These are phyloP conservation scores for Margarornis squamiger DNA, from an alignment of 2,797 vertebrate genomes.

Conservation along the genomic window DNA sequence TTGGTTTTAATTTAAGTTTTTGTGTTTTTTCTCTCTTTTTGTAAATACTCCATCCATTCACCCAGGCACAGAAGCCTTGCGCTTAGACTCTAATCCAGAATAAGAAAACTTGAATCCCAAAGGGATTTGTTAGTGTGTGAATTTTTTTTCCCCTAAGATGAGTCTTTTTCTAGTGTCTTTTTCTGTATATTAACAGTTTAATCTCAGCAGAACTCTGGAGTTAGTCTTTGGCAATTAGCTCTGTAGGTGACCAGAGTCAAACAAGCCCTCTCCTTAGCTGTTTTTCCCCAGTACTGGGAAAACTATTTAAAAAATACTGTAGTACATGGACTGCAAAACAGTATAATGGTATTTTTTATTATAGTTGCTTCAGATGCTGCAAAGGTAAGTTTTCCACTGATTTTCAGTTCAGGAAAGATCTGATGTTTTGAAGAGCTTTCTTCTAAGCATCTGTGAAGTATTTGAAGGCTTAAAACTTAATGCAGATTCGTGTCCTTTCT, in stretches of 20 bases:
- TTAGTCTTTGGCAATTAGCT: not conserved
- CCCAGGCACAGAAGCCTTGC: not conserved
- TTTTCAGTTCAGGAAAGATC: not conserved
- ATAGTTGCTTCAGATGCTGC: not conserved
- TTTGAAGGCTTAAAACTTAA: not conserved
- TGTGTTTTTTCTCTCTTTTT: not conserved
- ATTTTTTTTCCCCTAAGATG: not conserved
- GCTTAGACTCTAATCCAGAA: not conserved
- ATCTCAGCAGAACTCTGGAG: not conserved
- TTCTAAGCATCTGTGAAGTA: not conserved
- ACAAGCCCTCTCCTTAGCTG: not conserved
- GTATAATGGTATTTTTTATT: not conserved
- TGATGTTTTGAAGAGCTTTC: not conserved
- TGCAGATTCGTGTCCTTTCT: not conserved
- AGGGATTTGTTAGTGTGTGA: not conserved
- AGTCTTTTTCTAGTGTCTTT: not conserved
- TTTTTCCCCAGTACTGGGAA: not conserved
- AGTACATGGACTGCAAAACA: not conserved
- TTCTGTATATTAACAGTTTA: not conserved
- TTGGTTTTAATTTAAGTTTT: conserved; percentile 28
- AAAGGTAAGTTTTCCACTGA: not conserved
- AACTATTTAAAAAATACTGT: not conserved
- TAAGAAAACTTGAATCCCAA: not conserved
- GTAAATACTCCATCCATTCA: not conserved
- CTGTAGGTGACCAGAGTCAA: not conserved